These are phyloP conservation scores for Falco columbarius DNA, from an alignment of 2,797 vertebrate species.

Conservation along the genomic window DNA sequence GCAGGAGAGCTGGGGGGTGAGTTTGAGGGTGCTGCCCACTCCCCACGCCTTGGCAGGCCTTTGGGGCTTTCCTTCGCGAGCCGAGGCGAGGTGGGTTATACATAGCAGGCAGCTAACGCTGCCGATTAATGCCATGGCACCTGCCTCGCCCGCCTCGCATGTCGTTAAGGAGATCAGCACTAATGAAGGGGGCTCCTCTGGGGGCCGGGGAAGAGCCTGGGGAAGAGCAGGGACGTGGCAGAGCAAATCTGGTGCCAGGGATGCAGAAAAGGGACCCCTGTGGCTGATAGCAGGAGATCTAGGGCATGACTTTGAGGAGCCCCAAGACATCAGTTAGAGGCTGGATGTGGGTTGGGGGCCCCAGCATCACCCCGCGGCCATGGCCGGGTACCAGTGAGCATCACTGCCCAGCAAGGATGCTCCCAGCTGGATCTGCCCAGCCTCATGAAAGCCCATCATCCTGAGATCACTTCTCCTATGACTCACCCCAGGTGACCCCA, in stretches of 20 bases:
- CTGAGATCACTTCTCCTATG: accelerated
- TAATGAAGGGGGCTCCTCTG: background rate
- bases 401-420: background rate
- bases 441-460: background rate
- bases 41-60: background rate
- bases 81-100: background rate
- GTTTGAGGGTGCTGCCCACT: background rate
- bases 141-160: accelerated
- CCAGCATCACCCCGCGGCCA: accelerated
- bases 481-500: background rate
- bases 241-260: background rate
- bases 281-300: background rate
- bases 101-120: background rate
- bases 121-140: accelerated
- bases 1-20: background rate
- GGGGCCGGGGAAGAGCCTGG: background rate
- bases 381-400: background rate
- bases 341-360: background rate
- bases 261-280: background rate
- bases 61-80: background rate
- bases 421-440: background rate
- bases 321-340: accelerated
- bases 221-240: background rate
- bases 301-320: accelerated
- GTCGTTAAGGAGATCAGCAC: background rate